A percentile compares a stretch with the other conserved stretches of the same genome.
These are phyloP conservation scores for Natrix natrix DNA, from an alignment of 2,797 vertebrate genomes.

Conservation along the genomic window DNA sequence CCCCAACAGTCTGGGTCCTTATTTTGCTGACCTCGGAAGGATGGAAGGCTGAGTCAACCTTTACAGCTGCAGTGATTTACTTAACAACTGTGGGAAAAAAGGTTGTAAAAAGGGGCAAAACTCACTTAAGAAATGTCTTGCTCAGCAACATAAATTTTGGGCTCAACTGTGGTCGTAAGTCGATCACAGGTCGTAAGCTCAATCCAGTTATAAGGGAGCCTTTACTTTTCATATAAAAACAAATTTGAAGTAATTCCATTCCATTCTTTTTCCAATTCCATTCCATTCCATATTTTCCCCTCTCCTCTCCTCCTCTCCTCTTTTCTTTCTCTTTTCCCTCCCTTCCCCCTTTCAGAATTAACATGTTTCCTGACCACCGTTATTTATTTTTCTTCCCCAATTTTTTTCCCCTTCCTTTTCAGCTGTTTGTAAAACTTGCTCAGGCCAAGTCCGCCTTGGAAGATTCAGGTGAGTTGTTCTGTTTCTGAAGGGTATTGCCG, in stretches of 20 bases:
- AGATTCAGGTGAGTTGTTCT: constrained; percentile 80
- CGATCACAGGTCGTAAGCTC: not conserved
- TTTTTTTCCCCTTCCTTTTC: constrained; percentile 8
- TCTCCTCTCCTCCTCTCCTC: too few species aligned
- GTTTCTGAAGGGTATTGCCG: too few species aligned
- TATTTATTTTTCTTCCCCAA: not conserved
- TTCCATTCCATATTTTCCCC: too few species aligned
- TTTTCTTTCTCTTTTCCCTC: too few species aligned
- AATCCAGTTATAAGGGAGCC: not conserved
- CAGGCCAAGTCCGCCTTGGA: constrained; percentile 87
- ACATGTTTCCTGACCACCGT: not conserved
- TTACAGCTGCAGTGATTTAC: not conserved
- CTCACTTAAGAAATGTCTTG: not conserved
- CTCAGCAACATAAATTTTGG: not conserved
- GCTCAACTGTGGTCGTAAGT: not conserved
- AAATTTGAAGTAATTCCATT: too few species aligned
- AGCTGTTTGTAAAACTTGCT: constrained; percentile 88
- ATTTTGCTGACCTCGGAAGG: too few species aligned
- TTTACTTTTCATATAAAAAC: not conserved
- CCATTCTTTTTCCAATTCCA: too few species aligned
- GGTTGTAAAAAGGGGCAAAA: not conserved
- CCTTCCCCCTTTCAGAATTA: not conserved
- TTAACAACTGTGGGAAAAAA: not conserved
- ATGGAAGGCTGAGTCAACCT: too few species aligned
- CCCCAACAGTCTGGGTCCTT: too few species aligned